Base-by-base conservation (phyloP, 2,113 vertebrate species). In the Sturnus vulgaris region DNA sequence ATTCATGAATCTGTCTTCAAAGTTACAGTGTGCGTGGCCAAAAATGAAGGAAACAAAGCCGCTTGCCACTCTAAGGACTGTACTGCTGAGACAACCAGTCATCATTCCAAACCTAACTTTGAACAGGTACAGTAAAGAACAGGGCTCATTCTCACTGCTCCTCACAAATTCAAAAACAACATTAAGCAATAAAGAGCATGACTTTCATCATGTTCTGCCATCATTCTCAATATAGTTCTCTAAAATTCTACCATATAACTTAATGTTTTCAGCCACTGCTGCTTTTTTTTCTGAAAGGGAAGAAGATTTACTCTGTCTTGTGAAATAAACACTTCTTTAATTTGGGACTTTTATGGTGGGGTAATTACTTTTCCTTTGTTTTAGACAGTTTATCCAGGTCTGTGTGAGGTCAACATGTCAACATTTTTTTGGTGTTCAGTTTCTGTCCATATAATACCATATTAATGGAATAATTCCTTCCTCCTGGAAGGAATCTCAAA, bases 81-180 rank as follows among this genome's bases (percentile, higher is more conserved):
- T 24, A 35, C 52, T 10, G 3, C 52, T 39, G 59, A 15, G 73
- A 52, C 76, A 70, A 5, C 10, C 27, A 42, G 24, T 85, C 39
- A 2, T 55, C 52, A 12, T 23, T 65, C 46, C 56, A 92, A 75
- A 23, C 40, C 52, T 49, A 77, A 35, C 81, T 83, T 80, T 63
- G 85, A 88, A 72, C 96, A 98, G 97, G 98, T 98, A 95, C 15
- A 10, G 66, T 78, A 42, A 80, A 72, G 50, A 82, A 22, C 37
- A 70, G 49, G 28, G 23, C 47, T 82, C 24, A 10, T 83, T 56
- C 75, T 86, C 35, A 23, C 24, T 35, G 53, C 28, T 72, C 85
- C 64, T 88, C 71, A 86, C 49, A 82, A 84, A 75, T 52, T 82
- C 53, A 40, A 30, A 73, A 61, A 33, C 33, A 81, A 42, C 0